Evolutionary conservation across 2,888 invertebrate genomes (phyloP).

Genomic region (Linnaemya vulpina): DNA sequence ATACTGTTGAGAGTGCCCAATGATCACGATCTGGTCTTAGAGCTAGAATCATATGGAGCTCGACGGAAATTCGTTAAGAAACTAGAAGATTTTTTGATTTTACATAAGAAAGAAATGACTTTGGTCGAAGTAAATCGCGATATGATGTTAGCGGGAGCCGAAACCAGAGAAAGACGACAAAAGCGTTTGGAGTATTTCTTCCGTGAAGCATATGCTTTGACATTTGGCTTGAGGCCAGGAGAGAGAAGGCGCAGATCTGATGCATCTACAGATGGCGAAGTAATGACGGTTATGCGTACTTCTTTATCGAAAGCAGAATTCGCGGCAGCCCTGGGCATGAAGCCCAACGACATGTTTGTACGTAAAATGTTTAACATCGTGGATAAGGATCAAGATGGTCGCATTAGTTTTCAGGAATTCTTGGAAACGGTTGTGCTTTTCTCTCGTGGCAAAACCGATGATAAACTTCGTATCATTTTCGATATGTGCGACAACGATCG

Average conservation of each 20-base stretch:
- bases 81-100: conserved; percentile 91
- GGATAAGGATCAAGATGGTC: conserved; percentile 95
- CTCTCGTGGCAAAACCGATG: conserved; percentile 95
- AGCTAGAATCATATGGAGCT: conserved; percentile 91
- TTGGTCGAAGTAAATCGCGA: conserved; percentile 89
- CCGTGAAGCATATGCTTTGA: conserved; percentile 96
- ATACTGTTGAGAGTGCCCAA: conserved; percentile 91
- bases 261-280: conserved; percentile 90
- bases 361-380: conserved; percentile 99
- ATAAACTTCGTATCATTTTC: conserved; percentile 96
- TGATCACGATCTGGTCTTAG: conserved; percentile 96
- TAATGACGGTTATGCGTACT: conserved; percentile 96
- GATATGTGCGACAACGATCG: conserved; percentile 99
- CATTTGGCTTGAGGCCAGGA: conserved; percentile 93
- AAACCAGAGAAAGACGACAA: conserved; percentile 96
- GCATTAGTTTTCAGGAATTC: conserved; percentile 98
- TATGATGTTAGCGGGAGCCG: conserved; percentile 94
- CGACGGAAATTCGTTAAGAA: conserved; percentile 94
- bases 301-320: conserved; percentile 96
- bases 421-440: conserved; percentile 96
- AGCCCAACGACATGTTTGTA: conserved; percentile 96
- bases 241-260: conserved; percentile 90
- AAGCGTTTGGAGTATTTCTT: conserved; percentile 97
- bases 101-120: conserved; percentile 92
- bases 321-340: conserved; percentile 97